Conservation (phyloP, 2,113 vertebrate genomes). For the Lasiurus cinereus region DNA sequence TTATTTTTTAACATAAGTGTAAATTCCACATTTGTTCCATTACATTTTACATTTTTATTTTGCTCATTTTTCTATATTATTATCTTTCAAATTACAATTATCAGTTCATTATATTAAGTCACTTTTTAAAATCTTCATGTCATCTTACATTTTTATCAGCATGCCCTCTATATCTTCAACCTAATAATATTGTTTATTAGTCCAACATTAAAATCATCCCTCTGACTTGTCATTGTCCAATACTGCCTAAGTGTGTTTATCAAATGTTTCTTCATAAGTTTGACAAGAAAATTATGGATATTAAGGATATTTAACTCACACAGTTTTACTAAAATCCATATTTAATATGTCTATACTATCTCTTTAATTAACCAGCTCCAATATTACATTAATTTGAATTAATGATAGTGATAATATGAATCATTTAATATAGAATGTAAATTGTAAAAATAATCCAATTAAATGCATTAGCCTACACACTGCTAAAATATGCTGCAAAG, state of each 20-base stretch:
- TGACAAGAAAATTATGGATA: not conserved
- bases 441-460: not conserved
- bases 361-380: not conserved
- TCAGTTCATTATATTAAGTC: not conserved
- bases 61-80: not conserved
- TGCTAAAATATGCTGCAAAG: not conserved
- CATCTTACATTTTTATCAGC: not conserved
- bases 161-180: not conserved
- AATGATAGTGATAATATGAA: not conserved
- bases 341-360: not conserved
- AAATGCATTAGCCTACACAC: not conserved
- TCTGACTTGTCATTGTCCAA: not conserved
- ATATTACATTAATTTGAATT: not conserved
- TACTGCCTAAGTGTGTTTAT: not conserved
- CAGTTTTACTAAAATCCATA: not conserved
- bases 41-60: constrained; percentile 36
- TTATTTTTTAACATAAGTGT: not conserved
- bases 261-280: not conserved
- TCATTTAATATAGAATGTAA: constrained; percentile 36
- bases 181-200: not conserved
- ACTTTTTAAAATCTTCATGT: not conserved
- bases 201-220: not conserved
- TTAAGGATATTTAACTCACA: not conserved
- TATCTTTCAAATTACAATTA: not conserved
- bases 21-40: not conserved